Evolutionary conservation across 2,797 vertebrate genomes (phyloP).

Genomic region (Bufotes viridis): DNA sequence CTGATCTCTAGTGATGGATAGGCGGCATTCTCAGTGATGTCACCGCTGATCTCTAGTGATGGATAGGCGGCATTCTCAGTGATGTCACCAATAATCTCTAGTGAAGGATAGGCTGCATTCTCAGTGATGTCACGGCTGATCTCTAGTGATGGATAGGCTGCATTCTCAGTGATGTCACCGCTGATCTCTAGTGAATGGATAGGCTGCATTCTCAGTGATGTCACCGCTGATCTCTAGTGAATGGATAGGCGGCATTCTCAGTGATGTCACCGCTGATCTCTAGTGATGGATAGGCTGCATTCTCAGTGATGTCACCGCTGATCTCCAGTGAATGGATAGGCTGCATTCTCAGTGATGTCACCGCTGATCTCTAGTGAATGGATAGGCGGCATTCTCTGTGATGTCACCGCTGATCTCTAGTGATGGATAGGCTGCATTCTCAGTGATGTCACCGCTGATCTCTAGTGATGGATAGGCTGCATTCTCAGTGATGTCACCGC

Average conservation of each 20-base stretch:
- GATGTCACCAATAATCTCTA: background rate
- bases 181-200: background rate
- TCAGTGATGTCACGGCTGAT: background rate
- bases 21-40: background rate
- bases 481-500: background rate
- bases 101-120: background rate
- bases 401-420: background rate
- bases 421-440: background rate
- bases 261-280: background rate
- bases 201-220: background rate
- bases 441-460: background rate
- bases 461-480: background rate
- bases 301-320: background rate
- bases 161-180: background rate
- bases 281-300: background rate
- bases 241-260: background rate
- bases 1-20: background rate
- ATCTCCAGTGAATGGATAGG: background rate
- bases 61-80: background rate
- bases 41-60: background rate
- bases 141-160: background rate
- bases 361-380: background rate
- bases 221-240: too few species aligned
- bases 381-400: background rate
- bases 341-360: background rate